Conservation (phyloP, 2,888 invertebrate species). For the Pristionchus japonicus region DNA sequence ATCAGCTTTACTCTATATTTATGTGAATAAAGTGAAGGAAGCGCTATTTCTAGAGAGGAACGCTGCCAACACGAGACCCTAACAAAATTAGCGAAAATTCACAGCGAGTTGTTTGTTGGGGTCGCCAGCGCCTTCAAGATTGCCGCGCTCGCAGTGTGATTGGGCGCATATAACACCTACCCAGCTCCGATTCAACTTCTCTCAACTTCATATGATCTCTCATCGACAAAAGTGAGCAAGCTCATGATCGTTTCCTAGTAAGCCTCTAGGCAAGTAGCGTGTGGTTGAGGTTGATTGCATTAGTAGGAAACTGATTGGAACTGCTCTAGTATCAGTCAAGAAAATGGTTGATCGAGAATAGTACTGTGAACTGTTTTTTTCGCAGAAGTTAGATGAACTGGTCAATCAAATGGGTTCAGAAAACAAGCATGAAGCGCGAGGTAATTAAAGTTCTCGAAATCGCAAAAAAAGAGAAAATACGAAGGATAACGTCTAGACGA, state of each 20-base stretch:
- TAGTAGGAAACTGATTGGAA: neutral
- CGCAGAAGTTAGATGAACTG: neutral
- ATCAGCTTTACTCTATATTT: no score
- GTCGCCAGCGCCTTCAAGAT: neutral
- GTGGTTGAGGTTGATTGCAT: neutral
- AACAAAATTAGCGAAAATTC: neutral
- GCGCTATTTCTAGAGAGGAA: no score
- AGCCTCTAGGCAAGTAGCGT: neutral
- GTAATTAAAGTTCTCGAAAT: neutral
- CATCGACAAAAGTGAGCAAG: neutral
- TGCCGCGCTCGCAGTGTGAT: neutral
- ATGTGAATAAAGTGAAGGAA: no score
- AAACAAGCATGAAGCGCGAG: no score
- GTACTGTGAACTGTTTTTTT: neutral
- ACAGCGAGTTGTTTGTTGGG: neutral
- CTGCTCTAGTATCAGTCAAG: neutral
- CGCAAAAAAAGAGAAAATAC: neutral
- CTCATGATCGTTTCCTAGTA: neutral
- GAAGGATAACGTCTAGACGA: neutral
- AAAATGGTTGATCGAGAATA: neutral
- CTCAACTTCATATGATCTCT: neutral
- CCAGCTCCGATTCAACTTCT: neutral
- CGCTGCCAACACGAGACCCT: no score
- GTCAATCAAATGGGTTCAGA: neutral
- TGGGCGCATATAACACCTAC: neutral